Base-by-base conservation (phyloP, 2,888 invertebrate species). In the Zygothrica quintamaculata region DNA sequence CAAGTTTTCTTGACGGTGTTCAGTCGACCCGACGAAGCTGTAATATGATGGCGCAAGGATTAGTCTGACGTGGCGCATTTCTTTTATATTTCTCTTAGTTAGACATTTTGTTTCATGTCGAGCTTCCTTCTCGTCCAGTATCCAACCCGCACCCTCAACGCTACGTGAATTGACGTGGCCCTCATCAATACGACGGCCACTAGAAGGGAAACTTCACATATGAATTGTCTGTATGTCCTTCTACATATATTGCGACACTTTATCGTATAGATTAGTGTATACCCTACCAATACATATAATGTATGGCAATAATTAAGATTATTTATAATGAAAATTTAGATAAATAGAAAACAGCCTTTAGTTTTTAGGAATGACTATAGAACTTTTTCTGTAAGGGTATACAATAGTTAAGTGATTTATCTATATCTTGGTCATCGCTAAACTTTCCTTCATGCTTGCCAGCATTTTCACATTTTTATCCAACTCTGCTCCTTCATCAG, bases 41-140 rank as follows among this genome's bases (percentile, higher is more conserved):
- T 84, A 77, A 82, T 79, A 85, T 87, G 81, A 85, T 76, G 87
- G 87, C 82, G 73, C 88, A 87, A 84, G 88, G 89, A 88, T 89
- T 89, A 89, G 84, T 89, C 77, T 87, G 80, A 82, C 79, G 80
- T 77, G 86, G 77, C 75, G 79, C 82, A 77, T 79, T 80, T 74
- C 79, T 79, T 80, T 74, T 66, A 51, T 66, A 70, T 74, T 77
- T 77, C 53, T 50, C 62, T 86, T 76, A 68, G 69, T 82, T 82
- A 65, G 80, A 82, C 73, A 85, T 70, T 80, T 80, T 79, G 80
- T 76, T 80, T 86, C 75, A 84, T 77, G 75, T 81, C 67, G 62
- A 62, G 58, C 72, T 61, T 52, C 62, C 46, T 44, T 46, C 58
- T 52, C 8, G 4, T 15, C 7, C 15, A 13, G 4, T 1, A 11